Evolutionary conservation across 2,888 invertebrate species (phyloP).

Genomic region (Drosophila formosana): DNA sequence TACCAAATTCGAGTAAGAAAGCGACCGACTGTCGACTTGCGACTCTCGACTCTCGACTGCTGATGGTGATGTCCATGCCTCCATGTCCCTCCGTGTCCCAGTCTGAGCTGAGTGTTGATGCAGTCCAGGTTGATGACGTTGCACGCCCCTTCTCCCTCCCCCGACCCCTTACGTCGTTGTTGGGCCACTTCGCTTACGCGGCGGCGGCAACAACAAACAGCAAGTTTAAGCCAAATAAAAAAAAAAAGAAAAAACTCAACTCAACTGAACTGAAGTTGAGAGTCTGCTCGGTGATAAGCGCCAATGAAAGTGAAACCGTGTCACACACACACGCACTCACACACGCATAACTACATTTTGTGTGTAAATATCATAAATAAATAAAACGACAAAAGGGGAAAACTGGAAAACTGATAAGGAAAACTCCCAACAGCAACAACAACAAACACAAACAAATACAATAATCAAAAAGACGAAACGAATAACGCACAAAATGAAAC

Average conservation of each 20-base stretch:
- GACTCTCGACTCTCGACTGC: not conserved
- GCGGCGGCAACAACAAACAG: conserved; percentile 50
- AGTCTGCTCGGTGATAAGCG: conserved; percentile 48
- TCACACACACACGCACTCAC: conserved; percentile 39
- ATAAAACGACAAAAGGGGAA: conserved; percentile 32
- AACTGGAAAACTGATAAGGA: conserved; percentile 18
- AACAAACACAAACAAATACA: conserved; percentile 2
- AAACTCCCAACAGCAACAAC: not conserved
- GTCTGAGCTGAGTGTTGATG: not conserved
- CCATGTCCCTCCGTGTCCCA: not conserved
- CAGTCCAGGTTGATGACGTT: conserved; percentile 1
- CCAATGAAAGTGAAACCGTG: conserved; percentile 68
- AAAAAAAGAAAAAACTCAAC: not conserved
- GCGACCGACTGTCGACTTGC: conserved; percentile 26
- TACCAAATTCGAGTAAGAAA: conserved; percentile 56
- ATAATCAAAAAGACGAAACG: not conserved
- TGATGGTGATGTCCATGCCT: conserved; percentile 1
- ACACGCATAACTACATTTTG: conserved; percentile 16
- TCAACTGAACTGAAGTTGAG: conserved; percentile 12
- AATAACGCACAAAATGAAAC: not conserved
- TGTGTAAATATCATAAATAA: conserved; percentile 65
- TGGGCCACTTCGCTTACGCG: conserved; percentile 32
- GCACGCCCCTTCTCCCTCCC: too few relatives aligned
- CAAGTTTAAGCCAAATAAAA: conserved; percentile 15
- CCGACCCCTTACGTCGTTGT: not conserved